Evolutionary conservation across 2,113 vertebrate genomes (phyloP), one percentile per base, ranked within the genome.

Genomic region (Tringa solitaria): DNA sequence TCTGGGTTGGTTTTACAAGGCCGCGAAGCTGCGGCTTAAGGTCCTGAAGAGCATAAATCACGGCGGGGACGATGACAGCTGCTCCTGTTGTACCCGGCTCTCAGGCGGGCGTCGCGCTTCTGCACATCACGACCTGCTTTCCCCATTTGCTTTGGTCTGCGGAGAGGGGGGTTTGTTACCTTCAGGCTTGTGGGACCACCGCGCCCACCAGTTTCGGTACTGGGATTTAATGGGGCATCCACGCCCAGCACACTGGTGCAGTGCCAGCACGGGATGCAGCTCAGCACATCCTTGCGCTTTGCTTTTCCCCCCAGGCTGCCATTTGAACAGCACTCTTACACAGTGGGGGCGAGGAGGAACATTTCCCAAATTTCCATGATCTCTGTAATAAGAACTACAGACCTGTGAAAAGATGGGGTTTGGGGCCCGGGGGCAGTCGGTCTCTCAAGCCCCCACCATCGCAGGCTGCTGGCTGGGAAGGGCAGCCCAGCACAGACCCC

Each of bases 41-140:
- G 94, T 54, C 90, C 81, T 65, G 76, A 72, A 53, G 73, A 75
- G 51, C 80, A 39, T 92, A 35, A 82, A 92, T 95, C 94, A 89
- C 22, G 1, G 84, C 0, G 4, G 9, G 76, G 53, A 57, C 0
- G 0, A 39, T 27, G 89, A 81, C 95, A 96, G 95, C 84, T 91
- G 86, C 90, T 84, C 3, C 0, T 37, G 59, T n/a, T 78, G 37
- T 20, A 54, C n/a, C 39, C 39, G 0, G 41, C 75, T 63, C n/a
- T 45, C 51, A 51, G 75, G 76, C 12, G 13, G 73, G 56, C n/a
- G 59, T 60, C 2, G 1, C 21, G 4, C 57, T 43, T n/a, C 72
- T n/a, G 73, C 46, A 68, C 65, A 4, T 1, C 15, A 27, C 4
- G 3, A 43, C 28, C 59, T 2, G 18, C 14, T 74, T 35, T 35